Evolutionary conservation across 2,888 invertebrate genomes (phyloP).

Genomic region (Argyresthia goedartella): DNA sequence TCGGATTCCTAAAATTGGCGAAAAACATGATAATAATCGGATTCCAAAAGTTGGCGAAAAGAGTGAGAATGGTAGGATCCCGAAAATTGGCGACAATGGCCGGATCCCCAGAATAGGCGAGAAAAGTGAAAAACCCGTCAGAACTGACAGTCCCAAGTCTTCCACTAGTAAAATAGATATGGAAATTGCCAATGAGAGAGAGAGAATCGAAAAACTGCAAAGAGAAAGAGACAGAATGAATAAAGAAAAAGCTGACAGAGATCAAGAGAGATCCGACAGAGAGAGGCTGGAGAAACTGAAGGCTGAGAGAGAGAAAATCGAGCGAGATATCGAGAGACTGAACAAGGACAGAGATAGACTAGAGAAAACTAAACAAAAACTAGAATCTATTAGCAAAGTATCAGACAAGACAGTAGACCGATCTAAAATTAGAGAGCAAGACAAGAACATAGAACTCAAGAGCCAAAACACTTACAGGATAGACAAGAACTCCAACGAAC

Average conservation of each 20-base stretch:
- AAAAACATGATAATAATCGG: constrained; percentile 20
- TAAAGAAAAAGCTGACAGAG: constrained; percentile 29
- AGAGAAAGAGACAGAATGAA: constrained; percentile 28
- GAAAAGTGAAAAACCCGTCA: constrained; percentile 27
- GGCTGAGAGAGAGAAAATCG: constrained; percentile 54
- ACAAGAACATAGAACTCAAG: constrained; percentile 56
- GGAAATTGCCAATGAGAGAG: constrained; percentile 18
- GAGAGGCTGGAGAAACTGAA: constrained; percentile 48
- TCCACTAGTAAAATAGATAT: constrained; percentile 22
- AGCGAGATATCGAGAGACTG: constrained; percentile 50
- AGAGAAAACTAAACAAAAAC: constrained; percentile 47
- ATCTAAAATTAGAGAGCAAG: constrained; percentile 29
- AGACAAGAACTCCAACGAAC: constrained; percentile 56
- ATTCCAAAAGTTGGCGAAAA: constrained; percentile 21
- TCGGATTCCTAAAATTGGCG: constrained; percentile 68
- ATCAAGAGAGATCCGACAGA: constrained; percentile 34
- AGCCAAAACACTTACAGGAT: constrained; percentile 63
- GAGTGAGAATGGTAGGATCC: constrained; percentile 19
- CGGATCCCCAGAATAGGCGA: constrained; percentile 17
- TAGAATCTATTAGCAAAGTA: constrained; percentile 33
- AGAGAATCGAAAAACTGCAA: constrained; percentile 28
- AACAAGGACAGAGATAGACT: constrained; percentile 47
- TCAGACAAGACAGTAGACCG: constrained; percentile 31
- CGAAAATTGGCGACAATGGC: constrained; percentile 1
- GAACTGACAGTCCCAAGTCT: constrained; percentile 4